Base-by-base conservation (phyloP, 2,113 vertebrate genomes). In the Hemiprocne comata region DNA sequence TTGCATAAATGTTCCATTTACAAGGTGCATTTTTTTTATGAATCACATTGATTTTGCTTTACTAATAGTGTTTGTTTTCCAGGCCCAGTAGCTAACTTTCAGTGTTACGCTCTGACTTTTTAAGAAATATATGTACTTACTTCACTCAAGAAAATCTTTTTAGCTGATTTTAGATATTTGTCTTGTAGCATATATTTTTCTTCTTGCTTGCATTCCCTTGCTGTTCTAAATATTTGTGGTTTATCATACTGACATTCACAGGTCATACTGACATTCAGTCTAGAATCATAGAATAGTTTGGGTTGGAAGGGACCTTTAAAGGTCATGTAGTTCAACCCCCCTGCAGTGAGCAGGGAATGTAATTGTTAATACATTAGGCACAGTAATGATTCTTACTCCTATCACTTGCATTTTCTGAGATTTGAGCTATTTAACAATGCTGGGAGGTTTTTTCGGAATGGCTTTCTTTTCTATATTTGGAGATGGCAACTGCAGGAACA, bases 1-100 rank as follows among this genome's bases (percentile, higher is more conserved):
- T 76, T 38, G 72, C 81, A 90, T 90, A 96, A 94, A 89, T 95
- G 88, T 90, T 94, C 95, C 38, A 70, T 61, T 58, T 74, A 84
- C 81, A 96, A 86, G 89, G 77, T 96, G 90, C 91, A 92, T 96
- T 48, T 62, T 80, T 13, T 85, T 73, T 44, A 65, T 73, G 36
- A 83, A 38, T 61, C 87, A 51, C n/a, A 48, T 74, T 95, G 48
- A 64, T 67, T 84, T 65, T 89, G 72, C 33, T 90, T 48, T 58
- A 74, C 42, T 75, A 80, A 44, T 71, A 72, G 36, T 72, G 33
- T 65, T 72, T 78, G 44, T 80, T 84, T 79, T 67, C 61, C 38
- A 50, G 34, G 42, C 11, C 46, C 64, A 48, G 40, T 66, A 88
- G 46, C 58, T 92, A 66, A 71, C 61, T 38, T 67, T 50, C 14